A percentile compares a stretch with the other conserved stretches of the same genome.
phyloP scores from a whole-genome alignment of 2,797 vertebrate genomes.

The Trachurus trachurus region DNA sequence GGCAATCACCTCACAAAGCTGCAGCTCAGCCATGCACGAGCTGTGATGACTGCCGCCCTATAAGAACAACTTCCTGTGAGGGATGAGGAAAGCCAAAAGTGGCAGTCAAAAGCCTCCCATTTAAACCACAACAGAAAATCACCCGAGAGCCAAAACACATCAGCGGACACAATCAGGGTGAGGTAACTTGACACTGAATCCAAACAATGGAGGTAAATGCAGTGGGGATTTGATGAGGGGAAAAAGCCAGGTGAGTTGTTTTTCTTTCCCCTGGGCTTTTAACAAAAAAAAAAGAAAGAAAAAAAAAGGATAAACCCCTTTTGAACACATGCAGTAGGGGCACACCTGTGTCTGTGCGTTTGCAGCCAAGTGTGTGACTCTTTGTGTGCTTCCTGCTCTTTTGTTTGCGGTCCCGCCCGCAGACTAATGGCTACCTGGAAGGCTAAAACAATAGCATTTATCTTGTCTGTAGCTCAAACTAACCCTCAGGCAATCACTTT shows the following conservation, averaged over 20 bases:
- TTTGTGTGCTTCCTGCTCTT: slow-evolving; percentile 64
- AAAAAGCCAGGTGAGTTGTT: slow-evolving; percentile 61
- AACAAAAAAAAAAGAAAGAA: slow-evolving; percentile 19
- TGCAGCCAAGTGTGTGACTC: slow-evolving; percentile 43
- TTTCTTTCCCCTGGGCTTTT: slow-evolving; percentile 31
- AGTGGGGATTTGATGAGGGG: slow-evolving; percentile 38
- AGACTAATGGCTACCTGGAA: slow-evolving; percentile 76
- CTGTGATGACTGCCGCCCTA: slow-evolving; percentile 43
- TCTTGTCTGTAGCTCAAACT: slow-evolving; percentile 71
- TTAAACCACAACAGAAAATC: slow-evolving; percentile 59
- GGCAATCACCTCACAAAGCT: slow-evolving; percentile 73
- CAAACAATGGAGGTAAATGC: slow-evolving; percentile 65
- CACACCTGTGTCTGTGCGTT: slow-evolving; percentile 69
- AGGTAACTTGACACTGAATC: slow-evolving; percentile 61
- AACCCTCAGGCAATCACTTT: slow-evolving; percentile 66
- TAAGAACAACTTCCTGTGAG: slow-evolving; percentile 65
- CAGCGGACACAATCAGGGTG: slow-evolving; percentile 52
- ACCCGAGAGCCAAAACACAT: slow-evolving; percentile 61
- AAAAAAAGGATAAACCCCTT: slow-evolving; percentile 66
- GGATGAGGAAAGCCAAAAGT: slow-evolving; percentile 58
- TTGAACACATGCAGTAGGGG: slow-evolving; percentile 38
- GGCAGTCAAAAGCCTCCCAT: slow-evolving; percentile 60
- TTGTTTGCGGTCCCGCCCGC: slow-evolving; percentile 68
- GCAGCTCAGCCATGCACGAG: slow-evolving; percentile 18
- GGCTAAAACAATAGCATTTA: slow-evolving; percentile 79